Base-by-base conservation (phyloP, 1,140 invertebrate species). In the Cecropterus lyciades region DNA sequence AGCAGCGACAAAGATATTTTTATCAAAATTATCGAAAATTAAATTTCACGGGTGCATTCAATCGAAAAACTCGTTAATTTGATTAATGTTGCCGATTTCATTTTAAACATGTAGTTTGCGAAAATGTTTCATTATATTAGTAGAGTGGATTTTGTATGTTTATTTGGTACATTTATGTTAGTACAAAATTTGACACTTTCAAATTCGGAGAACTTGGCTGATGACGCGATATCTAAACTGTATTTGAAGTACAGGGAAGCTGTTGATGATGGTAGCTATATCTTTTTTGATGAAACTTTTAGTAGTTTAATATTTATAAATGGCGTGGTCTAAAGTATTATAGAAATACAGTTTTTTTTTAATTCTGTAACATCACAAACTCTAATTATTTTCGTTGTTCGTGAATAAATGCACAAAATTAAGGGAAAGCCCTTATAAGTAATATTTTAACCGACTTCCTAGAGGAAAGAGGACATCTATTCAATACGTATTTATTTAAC, bases 211-310 rank as follows among this genome's bases (percentile, higher is more conserved):
- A 14, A 40, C 11, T 4, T 37, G 8, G 16, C 64, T 0, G 69
- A 77, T 6, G 56, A 73, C 27, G 10, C 77, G 10, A 46, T 83
- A 51, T 15, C 66, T 6, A 72, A 81, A 7, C 64, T 81, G 17
- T 81, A 83, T 65, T 55, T 51, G 9, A 77, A 79, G 27, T 81
- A 83, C 52, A 72, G 69, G 17, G 77, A 81, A 30, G 79, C 81
- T 7, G 45, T 78, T n/a, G 11, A 17, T 13, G 63, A 74, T 37
- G 33, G 33, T 37, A 37, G 4, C 1, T 11, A 37, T 11, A 0
- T 8, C 10, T 4, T 37, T 37, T 37, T 11, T 37, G 2, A 11
- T 30, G 3, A 6, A 30, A 8, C 7, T 30, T 30, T 30, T 30
- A 30, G 3, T 30, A 3, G 1, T 24, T 24, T 24, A n/a, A n/a